Evolutionary conservation across 2,797 vertebrate species (phyloP), one percentile per base, ranked within the genome.

Genomic region (Enteromius anoplus): DNA sequence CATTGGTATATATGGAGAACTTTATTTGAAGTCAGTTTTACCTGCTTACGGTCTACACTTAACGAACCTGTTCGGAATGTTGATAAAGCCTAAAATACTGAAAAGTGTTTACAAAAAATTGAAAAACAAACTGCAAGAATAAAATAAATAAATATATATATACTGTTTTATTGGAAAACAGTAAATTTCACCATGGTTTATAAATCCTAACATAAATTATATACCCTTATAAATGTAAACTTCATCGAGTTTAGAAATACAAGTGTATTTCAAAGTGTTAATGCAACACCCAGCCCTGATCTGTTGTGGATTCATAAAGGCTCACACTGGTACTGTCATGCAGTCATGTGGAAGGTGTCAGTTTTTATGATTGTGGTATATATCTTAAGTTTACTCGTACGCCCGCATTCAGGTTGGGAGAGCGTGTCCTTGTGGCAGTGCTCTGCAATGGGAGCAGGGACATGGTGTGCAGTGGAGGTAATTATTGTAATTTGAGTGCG

Each of bases 401-500:
- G 14, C 15, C 12, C 5, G 21, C 47, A 49, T 60, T 34, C 51
- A 62, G 65, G 81, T 4, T 26, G 19, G 49, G 37, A 58, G 65
- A 60, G 8, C 0, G 64, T 83, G 82, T 83, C 82, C 65, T 77
- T 69, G 75, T 71, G 53, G 53, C 65, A 49, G 68, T 83, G 49
- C 85, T 86, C 75, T 83, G 51, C 73, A 60, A 70, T 49, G 81
- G 29, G 60, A 80, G 75, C 81, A 32, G 81, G 76, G 85, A 85
- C 82, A 40, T 80, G 64, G 60, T 86, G 87, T 84, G 78, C 83
- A 84, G 79, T 88, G 85, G 90, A 88, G 91, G 91, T 94, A 93
- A 95, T 94, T 94, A 94, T 93, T 92, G 93, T 93, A 92, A 94
- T 93, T 92, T 92, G 93, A 94, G 93, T 91, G 92, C 86, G 87